phyloP scores from a whole-genome alignment of 2,888 invertebrate species.

The Nymphalis c-album region DNA sequence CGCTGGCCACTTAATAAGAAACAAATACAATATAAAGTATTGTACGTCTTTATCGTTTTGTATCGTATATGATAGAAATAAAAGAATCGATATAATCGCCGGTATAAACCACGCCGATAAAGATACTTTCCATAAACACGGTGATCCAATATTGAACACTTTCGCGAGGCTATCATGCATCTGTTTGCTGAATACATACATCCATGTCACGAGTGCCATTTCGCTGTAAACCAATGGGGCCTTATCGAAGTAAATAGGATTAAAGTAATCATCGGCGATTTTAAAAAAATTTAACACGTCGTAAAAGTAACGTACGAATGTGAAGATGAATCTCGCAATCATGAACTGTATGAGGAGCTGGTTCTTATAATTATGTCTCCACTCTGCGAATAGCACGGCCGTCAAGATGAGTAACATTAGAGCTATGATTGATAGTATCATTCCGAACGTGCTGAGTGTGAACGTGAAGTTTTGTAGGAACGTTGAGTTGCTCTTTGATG shows the following conservation, averaged over 20 bases:
- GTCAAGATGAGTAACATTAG: conserved; percentile 59
- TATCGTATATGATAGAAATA: conserved; percentile 41
- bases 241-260: conserved; percentile 39
- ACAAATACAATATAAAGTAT: conserved; percentile 48
- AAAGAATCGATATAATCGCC: conserved; percentile 43
- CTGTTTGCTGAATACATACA: conserved; percentile 65
- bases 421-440: conserved; percentile 53
- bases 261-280: conserved; percentile 27
- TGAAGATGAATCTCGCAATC: conserved; percentile 61
- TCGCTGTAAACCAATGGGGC: conserved; percentile 58
- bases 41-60: conserved; percentile 36
- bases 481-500: conserved; percentile 41
- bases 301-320: conserved; percentile 52
- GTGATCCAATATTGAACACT: conserved; percentile 50
- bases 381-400: conserved; percentile 60
- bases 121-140: conserved; percentile 53
- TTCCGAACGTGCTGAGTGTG: conserved; percentile 55
- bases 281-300: conserved; percentile 48
- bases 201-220: conserved; percentile 61
- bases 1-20: conserved; percentile 65
- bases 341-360: conserved; percentile 68
- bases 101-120: conserved; percentile 58
- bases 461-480: conserved; percentile 46
- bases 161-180: conserved; percentile 65
- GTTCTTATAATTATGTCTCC: conserved; percentile 67